Evolutionary conservation across 2,888 invertebrate genomes (phyloP), one percentile per base, ranked within the genome.

Genomic region (Colletes collaris): DNA sequence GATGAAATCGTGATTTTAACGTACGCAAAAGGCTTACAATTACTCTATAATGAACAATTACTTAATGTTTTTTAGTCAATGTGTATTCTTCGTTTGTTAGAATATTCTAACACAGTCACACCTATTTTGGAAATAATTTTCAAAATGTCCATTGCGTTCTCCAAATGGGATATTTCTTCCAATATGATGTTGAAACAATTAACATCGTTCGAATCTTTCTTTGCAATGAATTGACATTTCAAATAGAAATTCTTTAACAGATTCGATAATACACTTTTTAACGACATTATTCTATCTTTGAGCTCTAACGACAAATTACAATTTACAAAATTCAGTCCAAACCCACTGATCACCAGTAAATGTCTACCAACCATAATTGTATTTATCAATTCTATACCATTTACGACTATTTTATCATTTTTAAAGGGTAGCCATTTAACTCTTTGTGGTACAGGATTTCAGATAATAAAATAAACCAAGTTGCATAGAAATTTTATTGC

Each of bases 41-140:
- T 40, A 10, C 8, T 46, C 10, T 46, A 46, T 46, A 46, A 46
- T 0, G 10, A 5, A 4, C 40, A 6, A 40, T 40, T 46, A 46
- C 44, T 7, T 46, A 46, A 46, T 7, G 7, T 27, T 70, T 7
- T 16, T 7, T 19, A 13, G 1, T 4, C 27, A 10, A 53, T 0
- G 68, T 16, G 7, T 58, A 77, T 0, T 50, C 37, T 16, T 52
- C 19, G 55, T 0, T 63, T 4, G 1, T 19, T 13, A n/a, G 4
- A 44, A 13, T 11, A n/a, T 10, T 5, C 19, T 7, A 63, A 0
- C 6, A 79, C 0, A n/a, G 6, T 13, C 0, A 0, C 7, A 16
- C 64, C 13, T 7, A 79, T 46, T 4, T 62, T 55, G 13, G 79
- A 70, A 27, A 74, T 7, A 13, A 27, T 62, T 3, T 3, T 53